Base-by-base conservation (phyloP, 2,888 invertebrate genomes). In the Amaurobius ferox region DNA sequence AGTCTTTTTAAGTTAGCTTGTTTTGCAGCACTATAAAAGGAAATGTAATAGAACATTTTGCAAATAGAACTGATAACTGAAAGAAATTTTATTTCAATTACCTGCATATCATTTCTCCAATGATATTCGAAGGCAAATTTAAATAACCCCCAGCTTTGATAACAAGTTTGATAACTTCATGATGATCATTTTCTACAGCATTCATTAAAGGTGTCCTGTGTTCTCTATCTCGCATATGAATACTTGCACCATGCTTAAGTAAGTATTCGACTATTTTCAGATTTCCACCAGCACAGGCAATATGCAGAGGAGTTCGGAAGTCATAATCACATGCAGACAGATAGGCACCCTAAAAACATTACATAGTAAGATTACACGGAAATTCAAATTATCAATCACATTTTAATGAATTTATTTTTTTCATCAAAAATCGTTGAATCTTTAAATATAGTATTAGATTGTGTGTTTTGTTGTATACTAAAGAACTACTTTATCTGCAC, bases 221-320 rank as follows among this genome's bases (percentile, higher is more conserved):
- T 89, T 93, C 93, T 91, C 93, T 93, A 89, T 96, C 96, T 88
- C 95, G 94, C 48, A 94, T 92, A 90, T 97, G 97, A 1, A 97
- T 95, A 72, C 94, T 95, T 0, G 96, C 96, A 0, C 97, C 97
- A 89, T 95, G 94, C 74, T 93, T 93, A 30, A 98, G 92, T 35
- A 97, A 92, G 91, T 94, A 94, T 88, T 94, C 94, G 0, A 96
- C 95, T 0, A 95, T 93, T 0, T 93, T 90, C 0, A 93, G 88
- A 83, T 95, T 94, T 0, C 96, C 96, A 88, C 94, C 93, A 70
- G 94, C 92, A 40, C 95, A 94, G 0, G 97, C 96, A 79, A 96
- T 93, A 90, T 97, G 97, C 0, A 97, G 92, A 0, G 96, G 94
- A 0, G 96, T 96, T 83, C 95, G 93, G 32, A 94, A 93, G 91